These are phyloP conservation scores for Shargacucullia verbasci DNA, from an alignment of 2,888 invertebrate genomes.

Conservation along the genomic window DNA sequence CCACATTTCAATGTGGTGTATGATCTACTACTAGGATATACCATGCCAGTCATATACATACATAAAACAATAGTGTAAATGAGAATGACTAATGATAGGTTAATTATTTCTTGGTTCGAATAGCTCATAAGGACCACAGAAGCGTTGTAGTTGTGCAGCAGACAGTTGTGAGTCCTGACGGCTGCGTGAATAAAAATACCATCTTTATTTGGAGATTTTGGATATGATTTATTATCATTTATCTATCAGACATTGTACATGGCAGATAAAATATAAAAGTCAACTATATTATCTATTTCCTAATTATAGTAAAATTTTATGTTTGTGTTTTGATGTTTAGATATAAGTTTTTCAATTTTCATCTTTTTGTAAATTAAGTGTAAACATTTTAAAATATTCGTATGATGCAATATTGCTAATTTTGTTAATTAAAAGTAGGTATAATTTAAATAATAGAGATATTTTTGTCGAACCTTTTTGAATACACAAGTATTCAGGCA, in stretches of 20 bases:
- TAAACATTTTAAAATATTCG: slow-evolving; percentile 16
- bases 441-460: too few species aligned
- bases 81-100: slow-evolving; percentile 8
- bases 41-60: slow-evolving; percentile 1
- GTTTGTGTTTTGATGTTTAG: slow-evolving; percentile 9
- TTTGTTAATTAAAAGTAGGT: too few species aligned
- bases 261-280: background rate
- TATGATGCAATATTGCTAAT: background rate
- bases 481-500: too few species aligned
- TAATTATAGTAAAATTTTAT: background rate
- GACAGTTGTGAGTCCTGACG: background rate
- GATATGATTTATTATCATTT: slow-evolving; percentile 7
- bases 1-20: background rate
- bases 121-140: background rate
- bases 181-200: background rate
- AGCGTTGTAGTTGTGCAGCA: background rate
- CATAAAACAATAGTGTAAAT: slow-evolving; percentile 1
- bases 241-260: background rate
- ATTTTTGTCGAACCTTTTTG: too few species aligned
- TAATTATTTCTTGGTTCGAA: slow-evolving; percentile 3
- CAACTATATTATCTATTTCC: slow-evolving; percentile 5
- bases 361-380: slow-evolving; percentile 5
- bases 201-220: slow-evolving; percentile 5
- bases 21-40: slow-evolving; percentile 8
- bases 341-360: too few species aligned